Evolutionary conservation across 2,888 invertebrate species (phyloP).

Genomic region (Entomobrya proxima): DNA sequence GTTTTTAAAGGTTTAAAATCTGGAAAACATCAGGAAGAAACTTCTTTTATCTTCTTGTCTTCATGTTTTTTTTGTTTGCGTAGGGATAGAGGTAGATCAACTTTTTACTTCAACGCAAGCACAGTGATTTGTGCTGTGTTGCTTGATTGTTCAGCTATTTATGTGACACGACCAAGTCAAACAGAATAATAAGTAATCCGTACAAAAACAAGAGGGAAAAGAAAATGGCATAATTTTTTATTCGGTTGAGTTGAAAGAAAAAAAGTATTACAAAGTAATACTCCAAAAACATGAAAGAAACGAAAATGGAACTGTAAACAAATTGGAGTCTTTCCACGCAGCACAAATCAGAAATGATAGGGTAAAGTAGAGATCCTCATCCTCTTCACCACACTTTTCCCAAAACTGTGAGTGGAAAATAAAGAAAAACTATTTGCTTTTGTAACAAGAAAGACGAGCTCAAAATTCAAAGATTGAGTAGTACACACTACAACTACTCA

Average conservation of each 20-base stretch:
- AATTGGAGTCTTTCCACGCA: not conserved
- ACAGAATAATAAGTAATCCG: not conserved
- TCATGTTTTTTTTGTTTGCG: not conserved
- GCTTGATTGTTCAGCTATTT: constrained; percentile 3
- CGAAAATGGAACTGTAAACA: constrained; percentile 9
- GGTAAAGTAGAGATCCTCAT: not conserved
- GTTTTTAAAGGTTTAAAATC: not conserved
- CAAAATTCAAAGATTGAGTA: not conserved
- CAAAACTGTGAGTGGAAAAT: not conserved
- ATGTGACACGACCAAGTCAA: not conserved
- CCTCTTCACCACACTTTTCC: too few species aligned
- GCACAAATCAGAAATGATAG: constrained; percentile 19
- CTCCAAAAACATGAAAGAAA: not conserved
- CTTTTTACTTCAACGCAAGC: not conserved
- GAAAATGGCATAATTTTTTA: too few species aligned
- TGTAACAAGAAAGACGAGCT: not conserved
- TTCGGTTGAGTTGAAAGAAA: not conserved
- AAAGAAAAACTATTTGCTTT: not conserved
- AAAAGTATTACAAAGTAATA: not conserved
- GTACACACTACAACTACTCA: not conserved
- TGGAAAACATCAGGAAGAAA: not conserved
- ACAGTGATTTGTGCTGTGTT: too few species aligned
- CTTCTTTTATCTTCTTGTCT: not conserved
- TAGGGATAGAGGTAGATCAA: not conserved
- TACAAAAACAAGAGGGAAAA: not conserved